Evolutionary conservation across 1,140 invertebrate genomes (phyloP), one percentile per base, ranked within the genome.

Genomic region (Aphaenogaster rudis): DNA sequence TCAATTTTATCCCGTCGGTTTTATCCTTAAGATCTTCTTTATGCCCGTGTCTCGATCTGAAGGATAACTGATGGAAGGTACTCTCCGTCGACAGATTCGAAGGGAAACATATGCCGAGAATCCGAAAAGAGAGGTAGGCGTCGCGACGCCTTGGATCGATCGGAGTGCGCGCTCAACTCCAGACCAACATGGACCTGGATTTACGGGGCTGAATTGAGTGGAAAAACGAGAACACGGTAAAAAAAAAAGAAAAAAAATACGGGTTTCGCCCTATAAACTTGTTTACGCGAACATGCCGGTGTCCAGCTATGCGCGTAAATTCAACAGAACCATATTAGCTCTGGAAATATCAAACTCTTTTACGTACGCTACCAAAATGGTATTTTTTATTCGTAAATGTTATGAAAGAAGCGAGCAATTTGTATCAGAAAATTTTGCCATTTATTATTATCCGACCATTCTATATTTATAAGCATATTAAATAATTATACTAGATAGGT

Each of bases 91-190:
- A 72, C 59, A 71, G 66, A 69, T 87, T 92, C 72, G 82, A 91
- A 93, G 91, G 90, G 91, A 93, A 93, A 93, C 93, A 94, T 91
- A 94, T 94, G 92, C 90, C 88, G 89, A 88, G 91, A 91, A 93
- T 92, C 89, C 91, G 90, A 93, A 93, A 92, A 93, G 93, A 94
- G 90, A 88, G 92, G 91, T 92, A 94, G 91, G 91, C 93, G 92
- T 92, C 92, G 91, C 93, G 92, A 92, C 93, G 93, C 91, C 92
- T 94, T 93, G 93, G 93, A 94, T 94, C 93, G 94, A 94, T 93
- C 92, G 88, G 92, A 93, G 90, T 93, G 92, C 92, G 94, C 93
- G 93, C 90, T 92, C 92, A 94, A 93, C 93, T 93, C 86, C 86
- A 88, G 91, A 93, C 93, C 91, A 92, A 94, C 93, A 93, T 94